A percentile compares a stretch with the other conserved stretches of the same genome.
phyloP scores from a whole-genome alignment of 2,113 vertebrate genomes.

The Triplophysa dalaica region DNA sequence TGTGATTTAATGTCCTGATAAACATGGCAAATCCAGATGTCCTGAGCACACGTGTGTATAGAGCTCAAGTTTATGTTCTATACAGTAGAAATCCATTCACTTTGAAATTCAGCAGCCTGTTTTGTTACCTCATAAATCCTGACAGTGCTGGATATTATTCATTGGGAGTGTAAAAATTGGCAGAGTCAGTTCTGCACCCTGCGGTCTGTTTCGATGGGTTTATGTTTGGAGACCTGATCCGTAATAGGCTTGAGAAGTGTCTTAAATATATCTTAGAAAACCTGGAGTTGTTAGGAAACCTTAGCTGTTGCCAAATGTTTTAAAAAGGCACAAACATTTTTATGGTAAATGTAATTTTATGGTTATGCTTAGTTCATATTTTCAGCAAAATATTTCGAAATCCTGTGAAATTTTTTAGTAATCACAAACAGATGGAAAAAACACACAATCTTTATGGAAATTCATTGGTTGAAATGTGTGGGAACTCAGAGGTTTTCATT shows the following conservation, averaged over 20 bases:
- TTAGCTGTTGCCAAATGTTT: no score
- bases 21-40: constrained; percentile 30
- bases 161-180: background rate
- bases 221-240: no score
- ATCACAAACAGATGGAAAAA: no score
- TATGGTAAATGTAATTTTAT: no score
- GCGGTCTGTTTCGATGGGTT: background rate
- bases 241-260: no score
- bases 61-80: background rate
- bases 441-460: no score
- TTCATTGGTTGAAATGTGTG: background rate
- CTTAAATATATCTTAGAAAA: no score
- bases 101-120: background rate
- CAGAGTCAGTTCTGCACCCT: background rate
- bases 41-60: background rate
- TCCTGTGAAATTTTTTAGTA: no score
- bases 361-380: no score
- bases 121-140: background rate
- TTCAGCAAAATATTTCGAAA: no score
- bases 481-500: background rate
- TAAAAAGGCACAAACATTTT: no score
- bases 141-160: background rate
- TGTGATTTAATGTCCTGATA: constrained; percentile 5
- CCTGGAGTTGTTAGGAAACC: no score
- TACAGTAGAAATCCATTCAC: background rate